Base-by-base conservation (phyloP, 2,888 invertebrate species). In the Alitta virens region DNA sequence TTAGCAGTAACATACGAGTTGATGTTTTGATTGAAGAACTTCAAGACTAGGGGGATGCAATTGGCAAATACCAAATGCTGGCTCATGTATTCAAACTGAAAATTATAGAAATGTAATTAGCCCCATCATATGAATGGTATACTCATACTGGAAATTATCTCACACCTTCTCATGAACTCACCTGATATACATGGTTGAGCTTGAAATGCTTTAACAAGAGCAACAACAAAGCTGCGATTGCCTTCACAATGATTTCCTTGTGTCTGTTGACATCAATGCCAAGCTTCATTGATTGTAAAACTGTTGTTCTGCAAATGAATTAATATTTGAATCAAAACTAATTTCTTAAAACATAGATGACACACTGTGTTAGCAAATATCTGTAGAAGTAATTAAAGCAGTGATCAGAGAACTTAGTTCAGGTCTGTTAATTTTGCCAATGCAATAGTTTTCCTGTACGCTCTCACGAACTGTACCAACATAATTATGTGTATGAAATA, bases 11-110 rank as follows among this genome's bases (percentile, higher is more conserved):
- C 92, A 84, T 97, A 97, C 56, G 91, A 90, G 82, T 92, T 87
- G 68, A 98, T 95, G 77, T 97, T 95, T 83, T 99, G 98, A 83
- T 99, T 99, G 82, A 99, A 93, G 84, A 99, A 99, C 82, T 99
- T 99, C 60, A 99, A 85, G 23, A 99, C 94, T 66, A 99, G 85
- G 0, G 99, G 99, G 82, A 99, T 96, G 79, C 98, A 99, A 82
- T 99, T 99, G 63, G 98, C 98, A 84, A 98, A 98, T 12, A 99
- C 96, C 71, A 99, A 86, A 84, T 99, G 97, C 83, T 99, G 97
- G 1, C 95, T 94, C 90, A 98, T 94, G 80, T 94, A 98, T 84
- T 99, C 99, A 85, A 98, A 99, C 84, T 82, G 75, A 55, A 68
- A 65, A 38, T 33, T 33, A 33, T n/a, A 33, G 33, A 33, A 33